phyloP scores from a whole-genome alignment of 2,797 vertebrate genomes.

The Peromyscus attwateri region DNA sequence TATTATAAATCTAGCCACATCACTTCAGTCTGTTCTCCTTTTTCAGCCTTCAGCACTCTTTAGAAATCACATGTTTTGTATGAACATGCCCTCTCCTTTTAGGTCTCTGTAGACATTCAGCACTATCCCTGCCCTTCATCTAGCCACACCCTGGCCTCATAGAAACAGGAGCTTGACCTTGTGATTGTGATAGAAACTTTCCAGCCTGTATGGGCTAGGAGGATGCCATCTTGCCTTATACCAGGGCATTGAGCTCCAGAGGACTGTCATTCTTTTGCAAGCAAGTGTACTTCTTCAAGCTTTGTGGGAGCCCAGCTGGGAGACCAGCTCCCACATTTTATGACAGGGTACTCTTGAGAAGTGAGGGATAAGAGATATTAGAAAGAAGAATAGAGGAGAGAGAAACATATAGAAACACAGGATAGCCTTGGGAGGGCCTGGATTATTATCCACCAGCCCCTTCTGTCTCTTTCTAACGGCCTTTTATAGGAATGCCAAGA shows the following conservation, averaged over 20 bases:
- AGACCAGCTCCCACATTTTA: too few species aligned
- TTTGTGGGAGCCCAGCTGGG: too few species aligned
- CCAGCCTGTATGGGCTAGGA: background rate
- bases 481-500: too few species aligned
- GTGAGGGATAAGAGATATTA: too few species aligned
- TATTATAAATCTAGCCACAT: background rate
- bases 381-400: too few species aligned
- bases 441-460: too few species aligned
- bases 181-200: background rate
- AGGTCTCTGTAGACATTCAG: background rate
- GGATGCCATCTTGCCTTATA: background rate
- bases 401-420: too few species aligned
- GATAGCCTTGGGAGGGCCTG: too few species aligned
- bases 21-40: background rate
- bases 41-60: background rate
- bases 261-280: background rate
- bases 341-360: too few species aligned
- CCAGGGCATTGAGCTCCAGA: background rate
- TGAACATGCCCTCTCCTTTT: background rate
- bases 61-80: background rate
- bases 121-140: background rate
- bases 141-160: accelerated
- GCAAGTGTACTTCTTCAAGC: background rate
- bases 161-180: background rate
- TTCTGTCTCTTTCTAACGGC: too few species aligned